These are phyloP conservation scores for Hydropsyche tenuis DNA, from an alignment of 1,140 invertebrate species.

Conservation along the genomic window DNA sequence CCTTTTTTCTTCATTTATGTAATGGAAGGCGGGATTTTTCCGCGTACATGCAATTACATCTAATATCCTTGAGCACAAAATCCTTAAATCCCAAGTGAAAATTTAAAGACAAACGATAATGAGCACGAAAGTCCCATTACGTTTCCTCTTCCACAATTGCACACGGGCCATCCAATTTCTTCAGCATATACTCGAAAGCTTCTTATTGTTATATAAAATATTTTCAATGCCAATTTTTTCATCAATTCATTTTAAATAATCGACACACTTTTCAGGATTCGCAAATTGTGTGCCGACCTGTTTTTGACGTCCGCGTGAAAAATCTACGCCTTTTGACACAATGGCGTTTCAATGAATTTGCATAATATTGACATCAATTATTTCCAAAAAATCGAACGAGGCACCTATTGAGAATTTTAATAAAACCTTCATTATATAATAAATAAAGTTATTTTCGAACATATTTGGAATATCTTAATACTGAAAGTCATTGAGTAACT, in stretches of 20 bases:
- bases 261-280: not conserved
- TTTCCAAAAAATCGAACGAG: no score
- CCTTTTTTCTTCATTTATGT: not conserved
- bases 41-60: constrained; percentile 13
- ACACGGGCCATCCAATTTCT: no score
- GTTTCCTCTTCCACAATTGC: not conserved
- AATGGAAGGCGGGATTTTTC: constrained; percentile 3
- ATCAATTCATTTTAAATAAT: constrained; percentile 6
- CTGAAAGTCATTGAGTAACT: not conserved
- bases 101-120: constrained; percentile 22
- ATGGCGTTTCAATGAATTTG: not conserved
- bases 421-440: no score
- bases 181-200: no score
- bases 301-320: constrained; percentile 13
- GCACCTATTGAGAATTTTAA: no score
- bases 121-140: constrained; percentile 1
- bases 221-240: no score
- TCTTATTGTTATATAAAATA: no score
- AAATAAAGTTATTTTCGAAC: no score
- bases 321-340: not conserved
- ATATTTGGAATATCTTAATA: no score
- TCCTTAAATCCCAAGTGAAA: constrained; percentile 17
- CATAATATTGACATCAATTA: constrained; percentile 14
- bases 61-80: constrained; percentile 16
- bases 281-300: not conserved